Evolutionary conservation across 1,140 invertebrate species (phyloP).

Genomic region (Drosophila chauvacae): DNA sequence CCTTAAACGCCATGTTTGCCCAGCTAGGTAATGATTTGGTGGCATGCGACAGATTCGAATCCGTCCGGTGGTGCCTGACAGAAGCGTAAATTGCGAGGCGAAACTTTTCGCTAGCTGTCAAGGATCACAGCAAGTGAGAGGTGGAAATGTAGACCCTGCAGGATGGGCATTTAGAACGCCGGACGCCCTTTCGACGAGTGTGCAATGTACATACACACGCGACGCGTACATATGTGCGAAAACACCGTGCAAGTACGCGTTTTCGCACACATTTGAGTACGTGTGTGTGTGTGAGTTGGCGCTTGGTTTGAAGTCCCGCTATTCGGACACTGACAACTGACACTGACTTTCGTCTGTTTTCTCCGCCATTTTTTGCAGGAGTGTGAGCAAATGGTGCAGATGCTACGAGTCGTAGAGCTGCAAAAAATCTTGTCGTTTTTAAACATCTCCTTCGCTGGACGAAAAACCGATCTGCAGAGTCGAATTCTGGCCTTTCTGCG

Average conservation of each 20-base stretch:
- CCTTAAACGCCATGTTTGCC: slow-evolving; percentile 50
- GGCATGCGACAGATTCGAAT: slow-evolving; percentile 49
- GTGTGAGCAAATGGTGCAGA: slow-evolving; percentile 92
- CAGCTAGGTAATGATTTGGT: slow-evolving; percentile 64
- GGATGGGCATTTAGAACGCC: slow-evolving; percentile 4
- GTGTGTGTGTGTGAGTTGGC: slow-evolving; percentile 12
- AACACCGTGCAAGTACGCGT: no score
- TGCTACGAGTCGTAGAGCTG: slow-evolving; percentile 93
- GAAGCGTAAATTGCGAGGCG: not conserved
- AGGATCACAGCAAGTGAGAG: not conserved
- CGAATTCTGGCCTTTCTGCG: slow-evolving; percentile 91
- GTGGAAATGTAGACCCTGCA: no score
- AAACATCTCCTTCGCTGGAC: slow-evolving; percentile 93
- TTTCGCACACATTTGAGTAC: slow-evolving; percentile 39
- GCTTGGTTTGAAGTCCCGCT: slow-evolving; percentile 47
- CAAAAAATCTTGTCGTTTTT: slow-evolving; percentile 92
- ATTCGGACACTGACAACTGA: slow-evolving; percentile 28
- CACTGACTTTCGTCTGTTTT: slow-evolving; percentile 3
- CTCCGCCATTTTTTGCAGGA: slow-evolving; percentile 55
- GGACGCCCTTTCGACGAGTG: slow-evolving; percentile 24
- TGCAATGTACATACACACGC: slow-evolving; percentile 29
- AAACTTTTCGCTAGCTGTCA: not conserved
- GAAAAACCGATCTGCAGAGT: slow-evolving; percentile 93
- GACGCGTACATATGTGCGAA: slow-evolving; percentile 22
- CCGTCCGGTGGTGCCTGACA: slow-evolving; percentile 1